Base-by-base conservation (phyloP, 1,140 invertebrate species). In the Drosophila bocqueti region DNA sequence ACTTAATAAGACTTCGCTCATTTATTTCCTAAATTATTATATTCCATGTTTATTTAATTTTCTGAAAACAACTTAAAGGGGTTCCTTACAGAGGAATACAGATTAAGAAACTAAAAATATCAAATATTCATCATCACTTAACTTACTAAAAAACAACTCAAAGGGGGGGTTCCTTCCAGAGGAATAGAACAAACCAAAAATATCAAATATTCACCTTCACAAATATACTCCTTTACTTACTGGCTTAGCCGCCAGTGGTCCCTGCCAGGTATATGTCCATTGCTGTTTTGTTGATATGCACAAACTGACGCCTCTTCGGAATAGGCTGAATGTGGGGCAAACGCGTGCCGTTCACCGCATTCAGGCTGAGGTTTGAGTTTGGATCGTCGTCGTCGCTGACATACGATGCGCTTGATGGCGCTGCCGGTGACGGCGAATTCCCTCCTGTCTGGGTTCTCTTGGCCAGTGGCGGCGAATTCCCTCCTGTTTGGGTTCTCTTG, bases 231-330 rank as follows among this genome's bases (percentile, higher is more conserved):
- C 6, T 46, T 46, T 6, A 15, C 18, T 6, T 18, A 11, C 45
- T 15, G 29, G 52, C 13, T 72, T 69, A 66, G 9, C 86, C 87
- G 4, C 86, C 86, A 0, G 87, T 91, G 26, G 72, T 91, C 2
- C 86, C 86, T 8, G 54, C 55, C 58, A 91, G 18, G 24, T 91
- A 91, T 4, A 91, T 91, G 8, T 91, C 77, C 83, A 83, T 75
- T 1, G 60, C 62, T 0, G 16, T 11, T 18, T 83, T 68, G 24
- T 81, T 74, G 0, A 71, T 6, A 18, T 63, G 61, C 1, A 75
- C 54, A 7, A 63, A 52, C 5, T 77, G 63, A 0, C 83, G 82
- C 7, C 86, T 46, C 40, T 58, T 78, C 3, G 86, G 86, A 7
- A 91, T 86, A 0, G 86, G 86, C 38, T 91, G 86, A 13, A 81